These are phyloP conservation scores for Desmophyllum pertusum DNA, from an alignment of 92 coral and sea anemone species.

Conservation along the genomic window DNA sequence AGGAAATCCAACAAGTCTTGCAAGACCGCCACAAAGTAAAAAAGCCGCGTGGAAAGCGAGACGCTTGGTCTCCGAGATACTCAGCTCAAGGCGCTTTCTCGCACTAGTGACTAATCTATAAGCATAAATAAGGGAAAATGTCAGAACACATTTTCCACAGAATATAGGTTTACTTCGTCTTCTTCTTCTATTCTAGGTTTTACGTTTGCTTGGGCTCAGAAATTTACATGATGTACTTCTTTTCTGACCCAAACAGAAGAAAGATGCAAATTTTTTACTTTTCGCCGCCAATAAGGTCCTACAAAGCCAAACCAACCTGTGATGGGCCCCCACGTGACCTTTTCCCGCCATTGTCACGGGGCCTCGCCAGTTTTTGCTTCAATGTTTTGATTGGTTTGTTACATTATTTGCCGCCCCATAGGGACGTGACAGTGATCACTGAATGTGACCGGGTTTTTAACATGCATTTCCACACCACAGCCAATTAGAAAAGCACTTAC, in stretches of 20 bases:
- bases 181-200: no score
- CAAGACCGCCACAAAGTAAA: conserved; percentile 97
- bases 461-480: no score
- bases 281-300: background rate
- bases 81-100: conserved; percentile 99
- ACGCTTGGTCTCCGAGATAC: conserved; percentile 96
- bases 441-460: no score
- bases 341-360: background rate
- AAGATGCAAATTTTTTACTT: background rate
- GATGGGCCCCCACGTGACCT: background rate
- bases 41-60: conserved; percentile 99
- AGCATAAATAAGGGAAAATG: background rate
- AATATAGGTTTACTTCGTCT: no score
- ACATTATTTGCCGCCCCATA: background rate
- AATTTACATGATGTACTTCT: background rate
- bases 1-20: conserved; percentile 95
- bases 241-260: background rate
- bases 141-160: no score
- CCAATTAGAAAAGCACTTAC: background rate
- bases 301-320: background rate
- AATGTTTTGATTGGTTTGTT: background rate
- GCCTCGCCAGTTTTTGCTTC: background rate
- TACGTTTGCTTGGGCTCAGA: background rate
- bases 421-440: background rate
- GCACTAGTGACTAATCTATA: conserved; percentile 86